Evolutionary conservation across 2,888 invertebrate genomes (phyloP).

Genomic region (Thumatha senex): DNA sequence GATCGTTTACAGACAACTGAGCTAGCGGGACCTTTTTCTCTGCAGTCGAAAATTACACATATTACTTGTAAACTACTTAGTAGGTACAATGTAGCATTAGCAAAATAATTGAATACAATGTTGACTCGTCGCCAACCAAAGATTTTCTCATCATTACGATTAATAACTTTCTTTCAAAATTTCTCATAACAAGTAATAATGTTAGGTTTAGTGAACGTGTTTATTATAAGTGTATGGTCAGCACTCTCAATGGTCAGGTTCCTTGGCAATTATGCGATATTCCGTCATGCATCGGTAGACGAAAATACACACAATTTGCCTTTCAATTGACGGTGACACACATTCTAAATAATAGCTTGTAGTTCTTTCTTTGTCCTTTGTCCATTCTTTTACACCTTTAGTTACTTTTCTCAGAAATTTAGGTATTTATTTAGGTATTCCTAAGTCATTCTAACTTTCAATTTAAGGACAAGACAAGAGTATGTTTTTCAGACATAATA

Average conservation of each 20-base stretch:
- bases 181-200: constrained; percentile 5
- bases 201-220: background rate
- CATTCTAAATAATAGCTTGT: background rate
- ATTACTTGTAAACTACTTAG: too few relatives aligned
- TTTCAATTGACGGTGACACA: background rate
- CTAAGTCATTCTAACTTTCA: too few relatives aligned
- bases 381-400: too few relatives aligned
- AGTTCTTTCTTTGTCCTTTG: too few relatives aligned
- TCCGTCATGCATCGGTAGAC: constrained; percentile 1
- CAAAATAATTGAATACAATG: background rate
- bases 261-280: constrained; percentile 21
- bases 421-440: too few relatives aligned
- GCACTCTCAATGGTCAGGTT: constrained; percentile 1
- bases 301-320: background rate
- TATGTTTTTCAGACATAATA: too few relatives aligned
- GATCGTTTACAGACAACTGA: too few relatives aligned
- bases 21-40: too few relatives aligned
- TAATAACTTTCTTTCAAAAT: constrained; percentile 1
- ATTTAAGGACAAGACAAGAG: too few relatives aligned
- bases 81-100: too few relatives aligned
- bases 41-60: too few relatives aligned
- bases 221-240: constrained; percentile 4
- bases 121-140: background rate
- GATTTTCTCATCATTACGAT: background rate
- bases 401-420: too few relatives aligned